phyloP scores from a whole-genome alignment of 64 coral and sea anemone genomes.

The Catalaphyllia jardinei region DNA sequence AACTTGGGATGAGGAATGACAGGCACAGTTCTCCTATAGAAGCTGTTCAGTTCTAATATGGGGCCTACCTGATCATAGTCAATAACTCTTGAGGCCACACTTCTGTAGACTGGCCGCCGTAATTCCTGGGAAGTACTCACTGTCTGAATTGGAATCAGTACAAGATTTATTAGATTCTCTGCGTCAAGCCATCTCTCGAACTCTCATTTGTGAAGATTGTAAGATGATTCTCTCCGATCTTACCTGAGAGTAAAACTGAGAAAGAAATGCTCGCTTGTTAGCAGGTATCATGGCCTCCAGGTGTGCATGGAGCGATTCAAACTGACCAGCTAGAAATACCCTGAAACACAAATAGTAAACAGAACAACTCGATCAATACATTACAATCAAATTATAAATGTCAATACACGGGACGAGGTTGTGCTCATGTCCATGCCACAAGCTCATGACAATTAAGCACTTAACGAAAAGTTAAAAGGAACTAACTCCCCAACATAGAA shows the following conservation, averaged over 20 bases:
- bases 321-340: constrained; percentile 93
- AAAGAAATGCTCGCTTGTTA: constrained; percentile 95
- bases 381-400: too few relatives aligned
- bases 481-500: too few relatives aligned
- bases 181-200: too few relatives aligned
- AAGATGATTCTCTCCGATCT: background rate
- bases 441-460: too few relatives aligned
- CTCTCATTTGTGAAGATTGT: too few relatives aligned
- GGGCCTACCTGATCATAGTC: constrained; percentile 83
- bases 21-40: too few relatives aligned
- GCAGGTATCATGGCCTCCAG: constrained; percentile 90
- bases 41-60: too few relatives aligned
- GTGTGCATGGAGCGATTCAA: constrained; percentile 88
- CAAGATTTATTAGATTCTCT: background rate
- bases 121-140: constrained; percentile 88
- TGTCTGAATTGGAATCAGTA: constrained; percentile 57
- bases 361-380: too few relatives aligned
- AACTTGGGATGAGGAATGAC: background rate
- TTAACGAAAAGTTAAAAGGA: too few relatives aligned
- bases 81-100: constrained; percentile 85
- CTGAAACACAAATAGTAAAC: constrained; percentile 43
- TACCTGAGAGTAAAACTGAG: constrained; percentile 99
- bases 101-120: constrained; percentile 89
- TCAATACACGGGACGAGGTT: too few relatives aligned
- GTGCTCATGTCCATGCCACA: too few relatives aligned